Conservation (phyloP, 2,113 vertebrate species). For the Aldabrachelys gigantea region DNA sequence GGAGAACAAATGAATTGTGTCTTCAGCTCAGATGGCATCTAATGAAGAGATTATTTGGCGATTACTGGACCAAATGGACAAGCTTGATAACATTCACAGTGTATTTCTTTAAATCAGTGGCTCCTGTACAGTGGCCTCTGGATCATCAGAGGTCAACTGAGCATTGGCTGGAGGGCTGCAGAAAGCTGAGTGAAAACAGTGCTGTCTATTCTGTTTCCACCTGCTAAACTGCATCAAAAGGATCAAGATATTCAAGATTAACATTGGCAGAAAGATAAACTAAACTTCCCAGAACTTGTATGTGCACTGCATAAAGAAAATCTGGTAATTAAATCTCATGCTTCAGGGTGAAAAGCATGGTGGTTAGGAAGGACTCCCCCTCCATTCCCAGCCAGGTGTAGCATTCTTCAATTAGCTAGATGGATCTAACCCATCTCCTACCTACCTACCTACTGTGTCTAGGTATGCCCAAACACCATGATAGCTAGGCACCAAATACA, state of each 20-base stretch:
- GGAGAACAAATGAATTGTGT: conserved; percentile 22
- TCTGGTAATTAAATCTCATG: not conserved
- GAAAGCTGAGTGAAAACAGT: not conserved
- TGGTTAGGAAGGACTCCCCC: not conserved
- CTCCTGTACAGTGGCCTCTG: not conserved
- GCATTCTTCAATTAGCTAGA: not conserved
- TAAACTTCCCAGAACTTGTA: not conserved
- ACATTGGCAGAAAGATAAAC: not conserved
- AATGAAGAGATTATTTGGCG: conserved; percentile 66
- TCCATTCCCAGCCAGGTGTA: not conserved
- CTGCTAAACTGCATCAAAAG: not conserved
- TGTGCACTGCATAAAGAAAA: not conserved
- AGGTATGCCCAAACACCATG: not conserved
- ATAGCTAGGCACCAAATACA: not conserved
- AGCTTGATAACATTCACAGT: conserved; percentile 44
- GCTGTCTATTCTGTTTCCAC: not conserved
- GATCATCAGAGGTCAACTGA: not conserved
- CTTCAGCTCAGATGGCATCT: conserved; percentile 51
- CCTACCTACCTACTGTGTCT: not conserved
- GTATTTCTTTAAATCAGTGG: not conserved
- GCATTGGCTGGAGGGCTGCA: not conserved
- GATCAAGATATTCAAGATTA: not conserved
- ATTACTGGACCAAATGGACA: conserved; percentile 54
- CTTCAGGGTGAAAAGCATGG: not conserved
- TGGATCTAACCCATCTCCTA: not conserved